Evolutionary conservation across 2,113 vertebrate genomes (phyloP), one percentile per base, ranked within the genome.

Genomic region (Paramisgurnus dabryanus): DNA sequence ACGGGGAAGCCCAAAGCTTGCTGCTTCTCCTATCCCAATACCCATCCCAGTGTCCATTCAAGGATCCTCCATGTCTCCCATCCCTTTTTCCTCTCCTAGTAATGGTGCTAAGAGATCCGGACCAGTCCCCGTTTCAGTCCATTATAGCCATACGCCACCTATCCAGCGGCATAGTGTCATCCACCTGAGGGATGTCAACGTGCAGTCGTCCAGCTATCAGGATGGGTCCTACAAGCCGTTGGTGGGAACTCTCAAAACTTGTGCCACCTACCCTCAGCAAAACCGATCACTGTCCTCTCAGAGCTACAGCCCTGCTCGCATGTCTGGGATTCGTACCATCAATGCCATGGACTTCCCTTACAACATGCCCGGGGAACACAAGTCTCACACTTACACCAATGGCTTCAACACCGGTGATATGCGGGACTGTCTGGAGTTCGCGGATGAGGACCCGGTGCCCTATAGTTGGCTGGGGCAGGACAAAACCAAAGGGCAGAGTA

Each of bases 181-280:
- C 85, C 97, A 98, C 88, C 84, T 98, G 89, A 94, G 96, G 91
- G 95, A 96, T 73, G 92, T 95, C 89, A 95, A 92, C 89, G 84
- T 93, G 86, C 95, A 94, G 91, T 92, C 95, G 68, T 94, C 94
- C 70, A 94, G 94, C 91, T 94, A 95, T 90, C 95, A 95, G 88
- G 94, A 94, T 45, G 94, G 97, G 53, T 88, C 91, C 80, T 97
- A 95, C 85, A 94, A 95, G 85, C 94, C 96, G 1, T 80, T 91
- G 61, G 94, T 98, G 17, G 95, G 97, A 85, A 95, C 94, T 11
- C 91, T 99, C 76, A 96, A 97, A 83, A 97, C 95, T 4, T 99
- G 97, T 63, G 97, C 97, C 91, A 99, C 97, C 0, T 99, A 98
- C 86, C 97, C 97, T 11, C 97, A 99, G 83, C 97, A 99, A 91